Evolutionary conservation across 1,140 invertebrate genomes (phyloP).

Genomic region (Drosophila watanabei): DNA sequence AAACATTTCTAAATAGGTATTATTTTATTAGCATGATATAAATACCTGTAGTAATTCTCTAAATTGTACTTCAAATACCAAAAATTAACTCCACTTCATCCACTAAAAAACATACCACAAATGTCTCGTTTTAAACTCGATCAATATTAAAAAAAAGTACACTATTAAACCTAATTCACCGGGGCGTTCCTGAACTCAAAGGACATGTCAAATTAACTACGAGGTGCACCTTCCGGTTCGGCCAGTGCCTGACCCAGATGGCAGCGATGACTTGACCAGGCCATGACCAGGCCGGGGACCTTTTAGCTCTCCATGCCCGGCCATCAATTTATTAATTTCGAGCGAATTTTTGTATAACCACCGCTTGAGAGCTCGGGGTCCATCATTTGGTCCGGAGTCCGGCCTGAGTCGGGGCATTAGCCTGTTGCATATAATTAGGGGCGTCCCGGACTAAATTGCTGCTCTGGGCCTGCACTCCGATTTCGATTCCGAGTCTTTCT

Average conservation of each 20-base stretch:
- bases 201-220: slow-evolving; percentile 9
- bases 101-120: neutral
- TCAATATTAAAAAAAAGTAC: slow-evolving; percentile 6
- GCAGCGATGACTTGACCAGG: slow-evolving; percentile 23
- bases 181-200: slow-evolving; percentile 10
- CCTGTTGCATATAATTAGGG: slow-evolving; percentile 81
- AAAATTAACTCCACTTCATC: too few relatives aligned
- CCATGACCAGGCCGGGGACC: slow-evolving; percentile 35
- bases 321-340: slow-evolving; percentile 81
- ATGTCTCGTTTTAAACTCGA: slow-evolving; percentile 8
- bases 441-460: slow-evolving; percentile 45
- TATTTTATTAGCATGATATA: neutral
- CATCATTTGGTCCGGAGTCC: neutral
- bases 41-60: neutral
- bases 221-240: slow-evolving; percentile 5
- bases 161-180: slow-evolving; percentile 4
- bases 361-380: slow-evolving; percentile 6
- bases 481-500: slow-evolving; percentile 7
- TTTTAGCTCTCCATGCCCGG: slow-evolving; percentile 58
- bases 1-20: neutral
- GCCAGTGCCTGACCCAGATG: slow-evolving; percentile 34
- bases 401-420: slow-evolving; percentile 25
- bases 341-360: slow-evolving; percentile 74
- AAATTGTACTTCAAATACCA: too few relatives aligned
- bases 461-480: slow-evolving; percentile 41